Evolutionary conservation across 2,113 vertebrate genomes (phyloP).

Genomic region (Lepidothrix coronata): DNA sequence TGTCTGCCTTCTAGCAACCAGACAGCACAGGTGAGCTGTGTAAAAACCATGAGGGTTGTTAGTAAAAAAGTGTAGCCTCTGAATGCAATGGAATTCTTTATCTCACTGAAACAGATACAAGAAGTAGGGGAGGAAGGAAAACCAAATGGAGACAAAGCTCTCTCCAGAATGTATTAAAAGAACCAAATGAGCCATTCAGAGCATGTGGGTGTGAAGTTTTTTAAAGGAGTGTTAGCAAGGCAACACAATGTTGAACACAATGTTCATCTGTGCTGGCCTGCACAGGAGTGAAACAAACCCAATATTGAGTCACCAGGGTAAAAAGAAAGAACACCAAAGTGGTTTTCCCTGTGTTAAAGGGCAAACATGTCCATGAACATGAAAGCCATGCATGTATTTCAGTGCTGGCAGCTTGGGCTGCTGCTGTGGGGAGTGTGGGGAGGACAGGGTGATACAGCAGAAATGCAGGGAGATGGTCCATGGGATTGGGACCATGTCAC

Average conservation of each 20-base stretch:
- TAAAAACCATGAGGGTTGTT: neutral
- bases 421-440: neutral
- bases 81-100: conserved; percentile 40
- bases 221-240: neutral
- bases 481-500: too few species aligned
- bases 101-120: conserved; percentile 43
- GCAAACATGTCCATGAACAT: neutral
- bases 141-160: conserved; percentile 29
- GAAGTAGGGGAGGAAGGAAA: neutral
- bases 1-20: neutral
- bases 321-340: neutral
- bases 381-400: neutral
- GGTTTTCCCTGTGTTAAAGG: neutral
- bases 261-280: neutral
- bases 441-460: neutral
- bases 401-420: neutral
- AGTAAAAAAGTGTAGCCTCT: neutral
- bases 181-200: neutral
- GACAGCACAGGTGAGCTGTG: neutral
- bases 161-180: neutral
- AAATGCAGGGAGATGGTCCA: fast-evolving
- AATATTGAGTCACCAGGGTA: neutral
- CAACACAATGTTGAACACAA: neutral
- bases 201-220: neutral
- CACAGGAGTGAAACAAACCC: neutral